A percentile compares a stretch with the other conserved stretches of the same genome.
phyloP scores from a whole-genome alignment of 2,888 invertebrate species.

The Calephelis perditalis region DNA sequence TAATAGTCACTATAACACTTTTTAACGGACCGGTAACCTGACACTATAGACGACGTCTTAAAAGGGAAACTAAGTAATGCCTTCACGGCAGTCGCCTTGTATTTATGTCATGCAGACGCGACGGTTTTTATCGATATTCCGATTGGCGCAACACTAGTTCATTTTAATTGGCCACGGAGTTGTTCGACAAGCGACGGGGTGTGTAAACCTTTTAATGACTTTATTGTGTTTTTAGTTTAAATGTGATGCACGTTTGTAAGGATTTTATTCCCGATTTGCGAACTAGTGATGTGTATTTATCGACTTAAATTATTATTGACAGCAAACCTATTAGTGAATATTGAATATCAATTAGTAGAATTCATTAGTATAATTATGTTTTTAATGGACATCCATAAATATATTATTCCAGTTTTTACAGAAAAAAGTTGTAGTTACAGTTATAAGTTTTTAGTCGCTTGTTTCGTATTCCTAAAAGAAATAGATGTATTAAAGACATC shows the following conservation, averaged over 20 bases:
- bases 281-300: slow-evolving; percentile 26
- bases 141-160: slow-evolving; percentile 54
- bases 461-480: too few relatives aligned
- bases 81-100: slow-evolving; percentile 61
- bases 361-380: background rate
- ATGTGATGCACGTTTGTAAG: slow-evolving; percentile 24
- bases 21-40: slow-evolving; percentile 49
- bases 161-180: slow-evolving; percentile 53
- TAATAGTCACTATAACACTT: slow-evolving; percentile 28
- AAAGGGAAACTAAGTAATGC: slow-evolving; percentile 67
- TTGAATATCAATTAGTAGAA: background rate
- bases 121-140: slow-evolving; percentile 50
- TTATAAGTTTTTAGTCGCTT: too few relatives aligned
- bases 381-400: background rate
- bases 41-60: slow-evolving; percentile 58
- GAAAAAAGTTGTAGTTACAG: too few relatives aligned
- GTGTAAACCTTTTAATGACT: slow-evolving; percentile 38
- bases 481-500: too few relatives aligned
- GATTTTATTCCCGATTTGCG: slow-evolving; percentile 26
- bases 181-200: slow-evolving; percentile 34
- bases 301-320: slow-evolving; percentile 17
- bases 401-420: too few relatives aligned
- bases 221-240: slow-evolving; percentile 36
- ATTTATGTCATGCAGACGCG: slow-evolving; percentile 51
- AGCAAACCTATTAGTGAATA: background rate